Conservation (phyloP, 35 echinoderm and acorn worm species). For the Patiria miniata region DNA sequence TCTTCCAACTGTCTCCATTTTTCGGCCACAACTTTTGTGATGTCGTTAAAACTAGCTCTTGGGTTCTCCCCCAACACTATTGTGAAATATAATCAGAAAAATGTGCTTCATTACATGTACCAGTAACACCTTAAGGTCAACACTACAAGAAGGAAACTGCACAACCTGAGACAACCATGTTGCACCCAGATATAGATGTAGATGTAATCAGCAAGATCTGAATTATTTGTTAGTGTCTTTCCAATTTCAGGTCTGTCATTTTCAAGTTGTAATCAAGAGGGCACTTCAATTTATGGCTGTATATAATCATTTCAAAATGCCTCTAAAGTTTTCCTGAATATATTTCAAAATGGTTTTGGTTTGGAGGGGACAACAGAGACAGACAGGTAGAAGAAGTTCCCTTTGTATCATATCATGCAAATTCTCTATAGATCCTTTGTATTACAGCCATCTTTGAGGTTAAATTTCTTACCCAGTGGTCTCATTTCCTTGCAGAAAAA, state of each 20-base stretch:
- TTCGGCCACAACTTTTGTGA: slow-evolving; percentile 38
- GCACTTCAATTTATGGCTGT: too few relatives aligned
- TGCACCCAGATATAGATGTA: too few relatives aligned
- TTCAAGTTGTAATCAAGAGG: too few relatives aligned
- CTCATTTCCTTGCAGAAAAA: slow-evolving; percentile 53
- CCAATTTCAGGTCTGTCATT: too few relatives aligned
- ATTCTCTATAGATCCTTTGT: not conserved
- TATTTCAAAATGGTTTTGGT: too few relatives aligned
- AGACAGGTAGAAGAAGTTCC: too few relatives aligned
- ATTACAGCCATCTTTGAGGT: not conserved
- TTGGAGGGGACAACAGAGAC: too few relatives aligned
- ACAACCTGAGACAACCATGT: not conserved
- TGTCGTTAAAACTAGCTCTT: slow-evolving; percentile 5
- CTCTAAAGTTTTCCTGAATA: too few relatives aligned
- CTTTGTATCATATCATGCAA: too few relatives aligned
- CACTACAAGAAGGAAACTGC: not conserved
- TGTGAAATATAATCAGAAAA: not conserved
- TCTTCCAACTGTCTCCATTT: slow-evolving; percentile 45
- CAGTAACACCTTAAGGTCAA: not conserved
- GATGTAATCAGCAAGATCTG: too few relatives aligned
- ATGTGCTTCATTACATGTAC: not conserved
- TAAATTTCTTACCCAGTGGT: slow-evolving; percentile 35
- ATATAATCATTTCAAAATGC: too few relatives aligned
- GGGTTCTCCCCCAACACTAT: slow-evolving; percentile 43
- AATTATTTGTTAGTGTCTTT: too few relatives aligned